Percentiles rank a stretch among this genome's conserved stretches.
phyloP scores from a whole-genome alignment of 2,113 vertebrate genomes.

The Prunella fulvescens region DNA sequence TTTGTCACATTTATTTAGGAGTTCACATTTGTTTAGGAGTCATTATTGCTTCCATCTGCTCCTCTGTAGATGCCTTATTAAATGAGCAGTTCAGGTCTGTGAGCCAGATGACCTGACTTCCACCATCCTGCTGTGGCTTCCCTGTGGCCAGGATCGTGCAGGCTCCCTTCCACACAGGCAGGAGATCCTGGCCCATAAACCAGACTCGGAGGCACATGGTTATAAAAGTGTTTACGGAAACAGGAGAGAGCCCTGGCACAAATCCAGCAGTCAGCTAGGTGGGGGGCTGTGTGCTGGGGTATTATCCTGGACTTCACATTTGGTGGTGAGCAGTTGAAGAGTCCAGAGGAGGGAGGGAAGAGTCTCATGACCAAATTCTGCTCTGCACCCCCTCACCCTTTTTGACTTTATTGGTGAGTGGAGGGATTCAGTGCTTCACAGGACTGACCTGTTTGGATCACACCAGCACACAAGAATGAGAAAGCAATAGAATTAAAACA shows the following conservation, averaged over 20 bases:
- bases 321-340: neutral
- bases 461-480: neutral
- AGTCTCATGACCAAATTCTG: neutral
- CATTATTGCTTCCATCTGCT: constrained; percentile 70
- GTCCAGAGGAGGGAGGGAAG: neutral
- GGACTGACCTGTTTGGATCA: neutral
- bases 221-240: neutral
- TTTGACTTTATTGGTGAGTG: neutral
- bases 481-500: neutral
- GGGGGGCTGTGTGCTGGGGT: neutral
- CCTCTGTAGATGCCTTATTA: constrained; percentile 59
- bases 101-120: constrained; percentile 46
- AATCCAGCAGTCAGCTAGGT: neutral
- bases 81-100: constrained; percentile 42
- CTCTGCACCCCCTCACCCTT: neutral
- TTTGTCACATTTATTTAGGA: constrained; percentile 64
- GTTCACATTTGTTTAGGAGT: constrained; percentile 47
- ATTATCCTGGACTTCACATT: neutral
- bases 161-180: neutral
- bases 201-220: neutral
- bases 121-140: neutral
- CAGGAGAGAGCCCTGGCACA: neutral
- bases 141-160: neutral
- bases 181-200: neutral
- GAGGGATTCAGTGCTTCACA: neutral